Evolutionary conservation across 2,888 invertebrate species (phyloP).

Genomic region (Saturnia japonica): DNA sequence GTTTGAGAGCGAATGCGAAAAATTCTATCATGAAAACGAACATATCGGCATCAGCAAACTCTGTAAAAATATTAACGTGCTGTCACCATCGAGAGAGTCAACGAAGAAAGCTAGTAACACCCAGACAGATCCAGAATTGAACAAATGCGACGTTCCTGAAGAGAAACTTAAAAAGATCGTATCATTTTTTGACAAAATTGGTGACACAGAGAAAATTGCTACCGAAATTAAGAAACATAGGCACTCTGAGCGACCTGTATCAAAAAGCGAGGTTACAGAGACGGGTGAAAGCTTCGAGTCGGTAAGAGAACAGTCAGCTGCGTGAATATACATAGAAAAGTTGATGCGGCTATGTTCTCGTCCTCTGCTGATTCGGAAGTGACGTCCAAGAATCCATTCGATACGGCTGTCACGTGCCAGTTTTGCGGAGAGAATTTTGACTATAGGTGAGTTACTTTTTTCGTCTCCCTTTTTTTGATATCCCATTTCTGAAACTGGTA

Average conservation of each 20-base stretch:
- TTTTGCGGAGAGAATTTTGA: conserved; percentile 61
- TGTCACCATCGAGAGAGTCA: conserved; percentile 32
- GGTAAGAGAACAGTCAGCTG: conserved; percentile 53
- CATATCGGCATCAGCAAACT: conserved; percentile 64
- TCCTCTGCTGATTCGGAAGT: conserved; percentile 39
- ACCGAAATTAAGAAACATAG: conserved; percentile 51
- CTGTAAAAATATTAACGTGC: conserved; percentile 28
- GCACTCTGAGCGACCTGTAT: conserved; percentile 41
- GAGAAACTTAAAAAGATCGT: conserved; percentile 73
- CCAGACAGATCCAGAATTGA: conserved; percentile 58
- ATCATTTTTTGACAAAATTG: conserved; percentile 70
- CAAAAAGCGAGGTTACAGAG: conserved; percentile 33
- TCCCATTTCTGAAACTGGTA: neutral
- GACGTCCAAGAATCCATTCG: conserved; percentile 32
- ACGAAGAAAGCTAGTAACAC: conserved; percentile 51
- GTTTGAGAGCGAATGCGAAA: conserved; percentile 57
- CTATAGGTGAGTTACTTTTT: conserved; percentile 45
- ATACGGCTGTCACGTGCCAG: conserved; percentile 44
- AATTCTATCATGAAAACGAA: conserved; percentile 62
- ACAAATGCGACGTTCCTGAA: conserved; percentile 48
- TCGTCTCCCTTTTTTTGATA: neutral
- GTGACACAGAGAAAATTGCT: conserved; percentile 52
- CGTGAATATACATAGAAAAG: conserved; percentile 40
- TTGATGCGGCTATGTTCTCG: conserved; percentile 27
- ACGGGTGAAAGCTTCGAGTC: conserved; percentile 35